Evolutionary conservation across 2,888 invertebrate species (phyloP).

Genomic region (Drosophila subquinaria): DNA sequence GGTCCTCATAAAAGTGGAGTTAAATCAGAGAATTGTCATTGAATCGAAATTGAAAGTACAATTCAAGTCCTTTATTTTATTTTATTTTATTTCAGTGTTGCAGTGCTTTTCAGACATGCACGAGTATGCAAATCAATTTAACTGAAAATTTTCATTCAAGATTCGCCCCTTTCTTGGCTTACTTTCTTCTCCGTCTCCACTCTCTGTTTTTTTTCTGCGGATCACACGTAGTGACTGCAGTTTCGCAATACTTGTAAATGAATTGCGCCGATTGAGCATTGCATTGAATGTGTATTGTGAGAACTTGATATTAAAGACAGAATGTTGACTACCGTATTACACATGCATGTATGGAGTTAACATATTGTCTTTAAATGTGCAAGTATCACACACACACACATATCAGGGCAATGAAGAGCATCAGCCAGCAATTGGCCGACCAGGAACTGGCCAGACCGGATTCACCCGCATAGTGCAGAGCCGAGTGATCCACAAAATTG

Average conservation of each 20-base stretch:
- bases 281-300: not conserved
- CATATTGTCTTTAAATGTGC: not conserved
- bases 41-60: slow-evolving; percentile 69
- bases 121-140: slow-evolving; percentile 64
- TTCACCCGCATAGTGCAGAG: slow-evolving; percentile 26
- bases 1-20: slow-evolving; percentile 46
- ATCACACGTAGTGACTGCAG: slow-evolving; percentile 30
- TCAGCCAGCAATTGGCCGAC: not conserved
- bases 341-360: not conserved
- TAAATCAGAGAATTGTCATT: slow-evolving; percentile 64
- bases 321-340: not conserved
- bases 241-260: not conserved
- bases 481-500: slow-evolving; percentile 9
- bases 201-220: not conserved
- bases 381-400: not conserved
- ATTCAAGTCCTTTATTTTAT: slow-evolving; percentile 27
- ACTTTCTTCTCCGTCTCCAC: not conserved
- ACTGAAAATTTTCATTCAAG: slow-evolving; percentile 30
- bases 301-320: not conserved
- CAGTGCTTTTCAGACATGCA: slow-evolving; percentile 50
- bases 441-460: not conserved
- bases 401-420: not conserved
- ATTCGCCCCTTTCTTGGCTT: not conserved
- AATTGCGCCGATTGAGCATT: not conserved
- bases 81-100: slow-evolving; percentile 22